Evolutionary conservation across 2,113 vertebrate species (phyloP), one percentile per base, ranked within the genome.

Genomic region (Coregonus clupeaformis): DNA sequence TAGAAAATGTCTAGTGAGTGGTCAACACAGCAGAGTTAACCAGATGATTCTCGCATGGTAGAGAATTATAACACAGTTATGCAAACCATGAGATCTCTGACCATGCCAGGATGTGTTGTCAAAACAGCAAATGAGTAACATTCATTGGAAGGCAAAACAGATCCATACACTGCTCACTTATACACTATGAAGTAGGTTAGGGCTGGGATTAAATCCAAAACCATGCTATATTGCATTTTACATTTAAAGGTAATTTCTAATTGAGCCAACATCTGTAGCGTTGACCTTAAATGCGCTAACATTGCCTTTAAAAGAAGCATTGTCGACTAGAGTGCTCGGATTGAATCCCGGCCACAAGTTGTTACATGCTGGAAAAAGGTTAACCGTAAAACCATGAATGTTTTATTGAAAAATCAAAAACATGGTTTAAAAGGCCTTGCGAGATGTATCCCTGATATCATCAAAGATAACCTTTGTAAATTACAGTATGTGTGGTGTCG

Each of bases 81-180:
- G 75, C 49, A 57, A 68, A 77, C 72, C 68, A 63, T 75, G 73
- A 84, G 81, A 84, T 82, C 84, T 82, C 77, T 71, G 75, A 42
- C 78, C 80, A 68, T 84, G 82, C 84, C 82, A 75, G 81, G 84
- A 27, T 27, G 82, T 77, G 80, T 85, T 91, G 84, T 84, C 86
- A 85, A 84, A 88, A 88, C 75, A 85, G 81, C 77, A 86, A 82
- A 85, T 42, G 36, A 42, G 36, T 9, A 42, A 3, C 36, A 42
- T 42, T 11, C 36, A 11, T 42, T 42, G 36, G 9, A 42, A 42
- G 36, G 36, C 36, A 42, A 42, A 7, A 42, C 36, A 42, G 9
- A 42, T 42, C 9, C 36, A 42, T 42, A 11, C 36, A 36, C 6
- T 36, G 32, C 32, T 9, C 32, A 36, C 7, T 36, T 36, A 36